Evolutionary conservation across 1,140 invertebrate genomes (phyloP).

Genomic region (Pissodes strobi): DNA sequence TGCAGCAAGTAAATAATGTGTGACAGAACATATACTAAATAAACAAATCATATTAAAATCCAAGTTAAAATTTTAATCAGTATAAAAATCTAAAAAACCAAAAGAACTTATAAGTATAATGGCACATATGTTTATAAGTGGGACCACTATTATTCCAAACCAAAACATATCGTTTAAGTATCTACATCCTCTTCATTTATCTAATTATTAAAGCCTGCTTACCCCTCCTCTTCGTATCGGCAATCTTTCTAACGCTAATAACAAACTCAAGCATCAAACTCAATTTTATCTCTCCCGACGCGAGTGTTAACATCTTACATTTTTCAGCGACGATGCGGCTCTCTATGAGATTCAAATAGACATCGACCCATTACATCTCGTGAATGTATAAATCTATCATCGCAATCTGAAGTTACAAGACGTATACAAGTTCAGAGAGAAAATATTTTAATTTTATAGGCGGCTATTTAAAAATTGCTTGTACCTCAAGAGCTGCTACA

Average conservation of each 20-base stretch:
- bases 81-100: no score
- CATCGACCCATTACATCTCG: conserved; percentile 5
- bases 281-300: neutral
- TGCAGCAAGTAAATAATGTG: no score
- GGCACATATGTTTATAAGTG: no score
- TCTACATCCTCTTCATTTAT: no score
- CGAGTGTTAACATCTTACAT: neutral
- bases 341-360: conserved; percentile 2
- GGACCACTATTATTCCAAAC: no score
- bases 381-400: conserved; percentile 11
- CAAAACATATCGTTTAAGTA: no score
- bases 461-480: neutral
- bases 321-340: neutral
- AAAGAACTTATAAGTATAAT: no score
- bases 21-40: no score
- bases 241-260: no score
- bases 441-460: conserved; percentile 1
- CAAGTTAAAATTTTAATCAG: neutral
- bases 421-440: neutral
- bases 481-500: neutral
- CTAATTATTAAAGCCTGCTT: no score
- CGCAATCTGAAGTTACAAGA: conserved; percentile 1
- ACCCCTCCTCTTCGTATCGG: no score
- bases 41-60: no score
- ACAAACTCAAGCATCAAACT: neutral